Evolutionary conservation across 1,140 invertebrate genomes (phyloP).

Genomic region (Lysiphlebus fabarum): DNA sequence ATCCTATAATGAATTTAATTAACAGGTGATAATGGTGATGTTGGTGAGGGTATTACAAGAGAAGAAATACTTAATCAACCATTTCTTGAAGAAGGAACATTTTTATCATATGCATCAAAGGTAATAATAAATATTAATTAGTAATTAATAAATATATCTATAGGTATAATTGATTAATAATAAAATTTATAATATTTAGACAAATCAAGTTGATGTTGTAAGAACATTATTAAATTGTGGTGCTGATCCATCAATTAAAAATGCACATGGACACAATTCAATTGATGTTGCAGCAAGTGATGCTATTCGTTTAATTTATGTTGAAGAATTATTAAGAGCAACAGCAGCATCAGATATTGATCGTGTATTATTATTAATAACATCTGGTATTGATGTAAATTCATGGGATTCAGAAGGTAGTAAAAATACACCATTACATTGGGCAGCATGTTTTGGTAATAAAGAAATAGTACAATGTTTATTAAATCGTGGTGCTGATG

Average conservation of each 20-base stretch:
- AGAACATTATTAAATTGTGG: slow-evolving; percentile 60
- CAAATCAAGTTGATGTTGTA: slow-evolving; percentile 61
- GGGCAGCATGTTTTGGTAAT: slow-evolving; percentile 65
- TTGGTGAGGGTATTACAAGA: slow-evolving; percentile 46
- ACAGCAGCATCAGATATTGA: slow-evolving; percentile 61
- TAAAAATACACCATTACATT: slow-evolving; percentile 64
- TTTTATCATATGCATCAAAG: slow-evolving; percentile 63
- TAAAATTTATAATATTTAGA: slow-evolving; percentile 40
- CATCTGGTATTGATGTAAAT: slow-evolving; percentile 60
- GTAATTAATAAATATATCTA: neutral
- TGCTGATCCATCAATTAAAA: slow-evolving; percentile 60
- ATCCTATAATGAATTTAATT: slow-evolving; percentile 12
- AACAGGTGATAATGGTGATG: slow-evolving; percentile 43
- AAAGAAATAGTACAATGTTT: slow-evolving; percentile 60
- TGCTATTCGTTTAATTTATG: slow-evolving; percentile 59
- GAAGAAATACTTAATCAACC: slow-evolving; percentile 57
- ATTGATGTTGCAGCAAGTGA: slow-evolving; percentile 57
- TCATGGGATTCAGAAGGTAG: slow-evolving; percentile 60
- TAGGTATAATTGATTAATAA: slow-evolving; percentile 10
- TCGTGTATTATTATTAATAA: slow-evolving; percentile 54
- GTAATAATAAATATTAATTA: slow-evolving; percentile 38
- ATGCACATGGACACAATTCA: slow-evolving; percentile 58
- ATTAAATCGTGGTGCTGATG: slow-evolving; percentile 56
- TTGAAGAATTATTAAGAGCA: slow-evolving; percentile 63
- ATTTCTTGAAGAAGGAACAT: slow-evolving; percentile 60